A percentile compares a stretch with the other conserved stretches of the same genome.
Conservation (phyloP, 2,888 invertebrate genomes). For the Synanthedon vespiformis region DNA sequence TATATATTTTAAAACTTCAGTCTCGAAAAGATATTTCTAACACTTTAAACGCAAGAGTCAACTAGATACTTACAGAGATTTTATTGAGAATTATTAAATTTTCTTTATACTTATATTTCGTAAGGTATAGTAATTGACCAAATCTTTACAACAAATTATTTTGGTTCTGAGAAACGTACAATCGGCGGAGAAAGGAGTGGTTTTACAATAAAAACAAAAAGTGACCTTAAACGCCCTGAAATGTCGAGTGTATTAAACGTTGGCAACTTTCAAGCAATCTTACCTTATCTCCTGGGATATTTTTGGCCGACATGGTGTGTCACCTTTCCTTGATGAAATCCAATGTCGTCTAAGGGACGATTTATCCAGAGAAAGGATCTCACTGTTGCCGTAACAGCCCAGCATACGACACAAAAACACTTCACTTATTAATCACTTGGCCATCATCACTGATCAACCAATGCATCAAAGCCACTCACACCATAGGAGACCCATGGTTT, state of each 20-base stretch:
- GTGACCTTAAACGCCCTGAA: conserved; percentile 37
- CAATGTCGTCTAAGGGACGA: conserved; percentile 65
- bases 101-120: neutral
- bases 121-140: neutral
- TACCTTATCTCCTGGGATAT: conserved; percentile 88
- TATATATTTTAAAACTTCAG: no score
- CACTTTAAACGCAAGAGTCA: no score
- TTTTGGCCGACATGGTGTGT: conserved; percentile 80
- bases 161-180: neutral
- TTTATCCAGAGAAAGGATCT: conserved; percentile 66
- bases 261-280: conserved; percentile 29
- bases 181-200: conserved; percentile 40
- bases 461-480: conserved; percentile 66
- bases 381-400: conserved; percentile 62
- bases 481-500: conserved; percentile 64
- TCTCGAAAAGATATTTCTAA: no score
- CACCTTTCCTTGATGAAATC: conserved; percentile 47
- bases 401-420: conserved; percentile 68
- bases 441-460: conserved; percentile 64
- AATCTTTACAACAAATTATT: neutral
- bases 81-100: neutral
- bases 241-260: conserved; percentile 17
- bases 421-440: conserved; percentile 65
- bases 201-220: conserved; percentile 46
- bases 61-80: no score